phyloP scores from a whole-genome alignment of 2,888 invertebrate species.

The Diplolepis rosae region DNA sequence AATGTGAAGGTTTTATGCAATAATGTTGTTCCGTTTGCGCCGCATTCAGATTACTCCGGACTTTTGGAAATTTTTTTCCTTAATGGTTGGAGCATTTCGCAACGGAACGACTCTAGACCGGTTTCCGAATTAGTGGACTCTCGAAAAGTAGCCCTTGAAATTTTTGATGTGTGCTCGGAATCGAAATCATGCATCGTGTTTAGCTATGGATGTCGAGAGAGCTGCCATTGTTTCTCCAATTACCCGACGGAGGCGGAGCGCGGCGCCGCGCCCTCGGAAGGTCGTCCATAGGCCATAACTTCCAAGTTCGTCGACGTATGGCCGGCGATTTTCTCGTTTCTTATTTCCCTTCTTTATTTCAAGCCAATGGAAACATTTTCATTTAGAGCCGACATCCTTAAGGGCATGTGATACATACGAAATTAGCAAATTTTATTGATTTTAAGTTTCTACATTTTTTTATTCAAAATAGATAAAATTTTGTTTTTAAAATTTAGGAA shows the following conservation, averaged over 20 bases:
- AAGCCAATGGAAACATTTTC: neutral
- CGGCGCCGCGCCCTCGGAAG: conserved; percentile 71
- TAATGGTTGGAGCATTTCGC: neutral
- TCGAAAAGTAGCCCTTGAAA: conserved; percentile 29
- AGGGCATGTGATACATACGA: too few species aligned
- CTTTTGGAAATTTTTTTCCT: neutral
- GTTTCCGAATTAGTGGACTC: conserved; percentile 5
- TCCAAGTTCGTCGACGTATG: conserved; percentile 45
- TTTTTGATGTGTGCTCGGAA: conserved; percentile 17
- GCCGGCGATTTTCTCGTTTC: conserved; percentile 37
- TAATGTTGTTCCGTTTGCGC: neutral
- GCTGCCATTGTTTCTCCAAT: conserved; percentile 70
- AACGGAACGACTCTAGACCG: neutral
- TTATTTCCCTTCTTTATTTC: neutral
- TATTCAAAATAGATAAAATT: too few species aligned
- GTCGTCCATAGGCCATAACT: conserved; percentile 59
- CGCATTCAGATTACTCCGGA: neutral
- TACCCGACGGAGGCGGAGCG: conserved; percentile 64
- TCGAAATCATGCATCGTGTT: conserved; percentile 12
- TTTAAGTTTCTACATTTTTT: too few species aligned
- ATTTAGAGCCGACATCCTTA: too few species aligned
- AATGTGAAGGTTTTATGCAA: neutral
- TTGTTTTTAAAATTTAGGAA: too few species aligned
- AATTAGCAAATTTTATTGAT: too few species aligned
- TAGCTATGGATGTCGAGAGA: conserved; percentile 32